Evolutionary conservation across 2,113 vertebrate genomes (phyloP).

Genomic region (Tupaia chinensis): DNA sequence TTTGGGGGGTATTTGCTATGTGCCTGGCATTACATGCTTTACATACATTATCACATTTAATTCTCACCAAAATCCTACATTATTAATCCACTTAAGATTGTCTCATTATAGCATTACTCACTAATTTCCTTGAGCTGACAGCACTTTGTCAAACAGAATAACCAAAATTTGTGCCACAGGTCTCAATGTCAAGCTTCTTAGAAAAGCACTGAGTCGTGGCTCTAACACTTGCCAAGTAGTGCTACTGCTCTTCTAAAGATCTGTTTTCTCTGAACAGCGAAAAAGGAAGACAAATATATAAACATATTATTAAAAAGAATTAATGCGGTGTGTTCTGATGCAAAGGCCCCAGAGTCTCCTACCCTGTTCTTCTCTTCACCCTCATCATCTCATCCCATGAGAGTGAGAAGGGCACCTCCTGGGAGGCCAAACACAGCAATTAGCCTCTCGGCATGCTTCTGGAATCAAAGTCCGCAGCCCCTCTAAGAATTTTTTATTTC

Average conservation of each 20-base stretch:
- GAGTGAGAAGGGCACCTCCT: neutral
- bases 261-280: neutral
- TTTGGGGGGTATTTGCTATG: neutral
- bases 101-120: neutral
- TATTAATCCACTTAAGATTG: slow-evolving; percentile 23
- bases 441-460: slow-evolving; percentile 8
- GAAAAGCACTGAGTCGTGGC: neutral
- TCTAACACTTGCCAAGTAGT: neutral
- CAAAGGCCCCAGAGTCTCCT: neutral
- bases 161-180: neutral
- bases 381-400: neutral
- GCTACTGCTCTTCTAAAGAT: neutral
- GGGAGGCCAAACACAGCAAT: slow-evolving; percentile 26
- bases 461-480: slow-evolving; percentile 23
- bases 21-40: neutral
- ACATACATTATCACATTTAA: neutral
- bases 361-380: neutral
- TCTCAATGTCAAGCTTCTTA: slow-evolving; percentile 12
- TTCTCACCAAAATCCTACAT: neutral
- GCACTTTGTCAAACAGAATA: neutral
- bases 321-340: neutral
- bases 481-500: neutral
- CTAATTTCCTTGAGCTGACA: slow-evolving; percentile 12
- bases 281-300: slow-evolving; percentile 5
- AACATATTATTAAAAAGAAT: neutral